Evolutionary conservation across 2,797 vertebrate species (phyloP).

Genomic region (Melopsittacus undulatus): DNA sequence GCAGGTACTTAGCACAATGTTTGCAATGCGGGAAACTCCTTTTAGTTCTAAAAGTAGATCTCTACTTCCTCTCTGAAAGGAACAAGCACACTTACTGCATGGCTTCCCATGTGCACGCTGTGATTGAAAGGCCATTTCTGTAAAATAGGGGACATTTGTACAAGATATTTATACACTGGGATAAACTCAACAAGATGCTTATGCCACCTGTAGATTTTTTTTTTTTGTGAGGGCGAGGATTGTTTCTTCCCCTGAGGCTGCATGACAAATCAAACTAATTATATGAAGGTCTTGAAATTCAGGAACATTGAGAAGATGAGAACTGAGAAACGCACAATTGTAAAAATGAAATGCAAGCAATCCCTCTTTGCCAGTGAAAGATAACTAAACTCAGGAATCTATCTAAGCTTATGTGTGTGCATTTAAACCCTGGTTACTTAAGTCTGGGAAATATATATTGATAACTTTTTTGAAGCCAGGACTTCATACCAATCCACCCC

Average conservation of each 20-base stretch:
- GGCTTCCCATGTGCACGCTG: not conserved
- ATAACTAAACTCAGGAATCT: not conserved
- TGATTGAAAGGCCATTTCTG: not conserved
- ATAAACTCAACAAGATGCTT: not conserved
- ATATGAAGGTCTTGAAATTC: not conserved
- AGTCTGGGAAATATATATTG: not conserved
- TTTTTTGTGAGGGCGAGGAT: accelerated
- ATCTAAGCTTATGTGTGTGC: not conserved
- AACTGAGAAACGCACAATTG: not conserved
- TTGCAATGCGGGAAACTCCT: not conserved
- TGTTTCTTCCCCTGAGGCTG: not conserved
- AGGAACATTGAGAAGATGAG: not conserved
- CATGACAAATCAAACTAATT: not conserved
- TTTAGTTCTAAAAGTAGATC: not conserved
- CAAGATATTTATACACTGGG: not conserved
- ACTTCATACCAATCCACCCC: not conserved
- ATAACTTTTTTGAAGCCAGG: not conserved
- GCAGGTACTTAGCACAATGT: not conserved
- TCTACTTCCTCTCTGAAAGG: not conserved
- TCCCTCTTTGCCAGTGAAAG: not conserved
- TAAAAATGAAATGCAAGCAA: not conserved
- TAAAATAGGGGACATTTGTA: not conserved
- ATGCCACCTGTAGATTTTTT: not conserved
- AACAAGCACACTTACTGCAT: not conserved
- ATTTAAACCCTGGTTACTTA: not conserved